Evolutionary conservation across 2,888 invertebrate genomes (phyloP), one percentile per base, ranked within the genome.

Genomic region (Diadegma fenestrale): DNA sequence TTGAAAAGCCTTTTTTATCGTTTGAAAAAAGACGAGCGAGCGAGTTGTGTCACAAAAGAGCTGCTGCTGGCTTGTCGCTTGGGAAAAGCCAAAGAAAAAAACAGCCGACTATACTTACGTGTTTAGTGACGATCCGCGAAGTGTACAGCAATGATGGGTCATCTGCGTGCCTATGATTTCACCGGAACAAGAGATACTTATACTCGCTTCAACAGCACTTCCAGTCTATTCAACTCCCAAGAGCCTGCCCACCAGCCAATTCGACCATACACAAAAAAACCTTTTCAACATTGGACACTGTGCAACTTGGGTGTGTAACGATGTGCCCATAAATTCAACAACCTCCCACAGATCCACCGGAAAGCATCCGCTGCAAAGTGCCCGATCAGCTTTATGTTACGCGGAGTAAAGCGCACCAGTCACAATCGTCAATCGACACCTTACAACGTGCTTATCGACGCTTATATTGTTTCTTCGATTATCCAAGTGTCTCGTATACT

Each of bases 321-420:
- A 68, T 45, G 19, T 19, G 41, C 69, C 45, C 19, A 78, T 78
- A 78, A 68, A 69, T 78, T 68, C 68, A 45, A 30, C 14, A 22
- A 58, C 30, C 30, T 22, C 43, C 37, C 14, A 22, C 48, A 43
- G 64, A 64, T 54, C 43, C 19, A 19, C 33, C 43, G 19, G 37
- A 64, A 43, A 41, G 41, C 69, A 30, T 64, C 71, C 61, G 80
- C 37, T 63, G 48, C 43, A 43, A 78, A 81, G 58, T 72, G 81
- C 73, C 45, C 71, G 75, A 76, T 85, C 82, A 85, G 64, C 82
- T 69, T 80, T 82, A 48, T 61, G 66, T 30, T 51, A 51, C 43
- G 54, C 43, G 54, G 43, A 33, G 22, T 6, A 43, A 75, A 64
- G 75, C 48, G 45, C 66, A 33, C 54, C 41, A 19, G 63, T 69